A percentile compares a stretch with the other conserved stretches of the same genome.
phyloP scores from a whole-genome alignment of 2,113 vertebrate species.

The Bufo gargarizans region DNA sequence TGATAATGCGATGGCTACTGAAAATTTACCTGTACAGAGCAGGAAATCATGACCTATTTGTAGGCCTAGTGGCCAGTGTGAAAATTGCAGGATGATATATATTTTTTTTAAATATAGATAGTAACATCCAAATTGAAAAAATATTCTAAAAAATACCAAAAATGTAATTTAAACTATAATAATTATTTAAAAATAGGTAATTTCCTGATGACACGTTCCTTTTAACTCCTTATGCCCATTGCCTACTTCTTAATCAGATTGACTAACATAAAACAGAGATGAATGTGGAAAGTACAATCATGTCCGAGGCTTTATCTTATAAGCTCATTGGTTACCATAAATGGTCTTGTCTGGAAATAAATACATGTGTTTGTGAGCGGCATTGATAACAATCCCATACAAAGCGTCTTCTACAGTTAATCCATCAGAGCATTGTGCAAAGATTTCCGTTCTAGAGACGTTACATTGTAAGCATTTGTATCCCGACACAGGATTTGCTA shows the following conservation, averaged over 20 bases:
- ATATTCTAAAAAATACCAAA: no score
- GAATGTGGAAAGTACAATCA: neutral
- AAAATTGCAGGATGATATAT: no score
- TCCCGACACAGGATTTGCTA: neutral
- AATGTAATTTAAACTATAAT: no score
- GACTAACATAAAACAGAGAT: neutral
- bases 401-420: neutral
- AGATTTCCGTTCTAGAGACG: neutral
- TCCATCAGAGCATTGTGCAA: neutral
- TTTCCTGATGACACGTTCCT: neutral
- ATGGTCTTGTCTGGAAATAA: neutral
- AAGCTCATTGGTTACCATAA: neutral
- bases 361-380: neutral
- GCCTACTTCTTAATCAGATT: neutral
- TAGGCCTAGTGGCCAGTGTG: no score
- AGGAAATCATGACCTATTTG: no score
- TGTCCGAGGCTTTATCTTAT: neutral
- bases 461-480: constrained; percentile 1
- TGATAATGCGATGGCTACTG: no score
- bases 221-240: neutral
- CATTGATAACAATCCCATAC: neutral
- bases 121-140: no score
- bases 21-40: no score
- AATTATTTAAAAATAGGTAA: no score
- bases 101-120: no score